phyloP scores from a whole-genome alignment of 2,888 invertebrate species.

The Sicus ferrugineus region DNA sequence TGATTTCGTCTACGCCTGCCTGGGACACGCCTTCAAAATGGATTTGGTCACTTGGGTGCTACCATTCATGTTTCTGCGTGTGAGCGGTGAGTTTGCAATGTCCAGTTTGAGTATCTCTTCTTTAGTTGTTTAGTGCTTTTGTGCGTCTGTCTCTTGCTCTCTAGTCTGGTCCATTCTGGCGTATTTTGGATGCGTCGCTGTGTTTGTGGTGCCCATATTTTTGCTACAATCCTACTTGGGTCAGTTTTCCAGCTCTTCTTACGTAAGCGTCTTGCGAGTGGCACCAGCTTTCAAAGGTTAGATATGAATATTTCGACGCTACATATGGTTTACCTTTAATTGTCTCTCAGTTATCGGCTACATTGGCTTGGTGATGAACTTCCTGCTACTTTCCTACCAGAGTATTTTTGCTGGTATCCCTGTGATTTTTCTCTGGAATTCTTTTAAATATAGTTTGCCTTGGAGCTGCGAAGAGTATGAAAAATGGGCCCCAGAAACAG shows the following conservation, averaged over 20 bases:
- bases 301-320: neutral
- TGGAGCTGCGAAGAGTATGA: slow-evolving; percentile 77
- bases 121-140: slow-evolving; percentile 51
- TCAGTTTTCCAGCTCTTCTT: slow-evolving; percentile 84
- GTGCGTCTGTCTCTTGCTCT: slow-evolving; percentile 70
- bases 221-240: slow-evolving; percentile 89
- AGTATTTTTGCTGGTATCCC: slow-evolving; percentile 85
- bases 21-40: slow-evolving; percentile 82
- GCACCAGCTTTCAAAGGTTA: slow-evolving; percentile 87
- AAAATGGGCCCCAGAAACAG: slow-evolving; percentile 35
- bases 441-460: slow-evolving; percentile 73
- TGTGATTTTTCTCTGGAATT: slow-evolving; percentile 77
- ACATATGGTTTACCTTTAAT: neutral
- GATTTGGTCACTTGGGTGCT: slow-evolving; percentile 77
- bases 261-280: slow-evolving; percentile 80
- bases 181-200: slow-evolving; percentile 71
- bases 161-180: slow-evolving; percentile 51
- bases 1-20: slow-evolving; percentile 80
- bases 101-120: neutral
- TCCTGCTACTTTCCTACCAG: slow-evolving; percentile 81
- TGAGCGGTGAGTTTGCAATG: slow-evolving; percentile 52
- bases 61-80: slow-evolving; percentile 48
- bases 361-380: slow-evolving; percentile 78
- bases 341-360: slow-evolving; percentile 93
- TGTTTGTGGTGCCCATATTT: slow-evolving; percentile 86